These are phyloP conservation scores for Rhegmatorhina hoffmannsi DNA, from an alignment of 2,113 vertebrate genomes.

Conservation along the genomic window DNA sequence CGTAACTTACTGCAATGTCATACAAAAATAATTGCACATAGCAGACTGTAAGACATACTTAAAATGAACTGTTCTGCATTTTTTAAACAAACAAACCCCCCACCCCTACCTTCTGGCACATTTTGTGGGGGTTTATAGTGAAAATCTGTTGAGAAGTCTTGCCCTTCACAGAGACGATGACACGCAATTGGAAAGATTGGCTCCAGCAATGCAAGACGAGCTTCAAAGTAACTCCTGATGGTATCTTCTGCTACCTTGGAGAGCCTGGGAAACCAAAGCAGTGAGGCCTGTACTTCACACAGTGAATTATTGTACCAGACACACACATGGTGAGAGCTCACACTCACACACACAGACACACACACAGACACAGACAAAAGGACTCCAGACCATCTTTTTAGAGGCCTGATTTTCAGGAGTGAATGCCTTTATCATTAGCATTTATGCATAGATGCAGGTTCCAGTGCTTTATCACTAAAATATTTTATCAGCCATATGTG, in stretches of 20 bases:
- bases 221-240: slow-evolving; percentile 90
- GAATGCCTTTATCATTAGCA: neutral
- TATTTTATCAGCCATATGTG: neutral
- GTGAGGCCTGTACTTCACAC: neutral
- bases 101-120: slow-evolving; percentile 83
- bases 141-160: slow-evolving; percentile 92
- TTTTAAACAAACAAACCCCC: neutral
- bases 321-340: neutral
- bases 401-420: neutral
- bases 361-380: too few relatives aligned
- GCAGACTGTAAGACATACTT: neutral
- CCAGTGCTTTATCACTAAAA: neutral
- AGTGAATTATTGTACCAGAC: neutral
- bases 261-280: slow-evolving; percentile 74
- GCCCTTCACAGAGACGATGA: slow-evolving; percentile 93
- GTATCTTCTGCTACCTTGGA: slow-evolving; percentile 90
- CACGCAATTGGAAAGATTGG: slow-evolving; percentile 91
- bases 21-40: neutral
- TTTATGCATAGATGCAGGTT: neutral
- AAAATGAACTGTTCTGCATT: neutral
- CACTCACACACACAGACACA: neutral
- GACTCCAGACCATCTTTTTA: neutral
- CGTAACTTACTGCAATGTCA: too few relatives aligned
- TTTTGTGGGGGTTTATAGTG: slow-evolving; percentile 85
- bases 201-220: slow-evolving; percentile 86